Evolutionary conservation across 2,113 vertebrate species (phyloP).

Genomic region (Vimba vimba): DNA sequence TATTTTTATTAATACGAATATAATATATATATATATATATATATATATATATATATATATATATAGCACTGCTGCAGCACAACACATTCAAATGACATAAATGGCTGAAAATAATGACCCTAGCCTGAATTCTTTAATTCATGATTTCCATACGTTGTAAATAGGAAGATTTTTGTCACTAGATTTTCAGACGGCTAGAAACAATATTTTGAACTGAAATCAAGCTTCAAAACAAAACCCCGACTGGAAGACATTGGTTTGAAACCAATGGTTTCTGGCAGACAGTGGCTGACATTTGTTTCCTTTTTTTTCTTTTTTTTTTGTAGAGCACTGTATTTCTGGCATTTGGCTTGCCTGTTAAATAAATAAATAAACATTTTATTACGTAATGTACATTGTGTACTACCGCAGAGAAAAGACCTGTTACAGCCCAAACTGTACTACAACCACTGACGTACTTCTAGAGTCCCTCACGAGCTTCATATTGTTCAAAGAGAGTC

Average conservation of each 20-base stretch:
- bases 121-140: background rate
- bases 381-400: conserved; percentile 43
- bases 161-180: background rate
- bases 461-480: background rate
- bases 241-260: too few relatives aligned
- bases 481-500: background rate
- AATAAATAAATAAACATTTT: conserved; percentile 4
- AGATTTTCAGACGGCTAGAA: background rate
- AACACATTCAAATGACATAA: background rate
- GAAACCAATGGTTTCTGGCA: too few relatives aligned
- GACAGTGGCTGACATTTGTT: background rate
- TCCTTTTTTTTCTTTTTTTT: background rate
- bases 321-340: background rate
- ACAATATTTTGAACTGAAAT: background rate
- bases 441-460: background rate
- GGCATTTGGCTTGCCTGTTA: background rate
- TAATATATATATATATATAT: too few relatives aligned
- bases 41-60: too few relatives aligned
- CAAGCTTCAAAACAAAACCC: background rate
- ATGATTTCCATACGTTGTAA: background rate
- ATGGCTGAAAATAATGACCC: background rate
- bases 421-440: background rate
- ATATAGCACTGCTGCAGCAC: background rate
- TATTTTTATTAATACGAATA: background rate
- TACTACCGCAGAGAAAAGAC: background rate